These are phyloP conservation scores for Drosophila eugracilis DNA, from an alignment of 1,140 invertebrate species.

Conservation along the genomic window DNA sequence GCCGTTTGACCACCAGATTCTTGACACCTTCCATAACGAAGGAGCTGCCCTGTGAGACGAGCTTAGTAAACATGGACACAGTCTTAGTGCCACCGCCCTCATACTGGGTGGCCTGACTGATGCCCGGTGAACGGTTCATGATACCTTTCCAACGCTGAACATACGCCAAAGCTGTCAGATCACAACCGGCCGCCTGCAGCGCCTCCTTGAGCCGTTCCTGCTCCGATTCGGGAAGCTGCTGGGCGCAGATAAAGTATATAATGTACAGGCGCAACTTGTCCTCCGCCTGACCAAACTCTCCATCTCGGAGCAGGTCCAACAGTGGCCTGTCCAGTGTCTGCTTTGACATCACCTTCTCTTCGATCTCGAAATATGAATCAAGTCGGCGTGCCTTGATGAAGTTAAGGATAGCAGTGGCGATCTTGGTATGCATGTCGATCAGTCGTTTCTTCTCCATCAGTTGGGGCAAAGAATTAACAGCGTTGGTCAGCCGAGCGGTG, in stretches of 20 bases:
- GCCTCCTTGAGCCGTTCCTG: slow-evolving; percentile 92
- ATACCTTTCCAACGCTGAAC: slow-evolving; percentile 93
- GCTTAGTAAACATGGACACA: slow-evolving; percentile 98
- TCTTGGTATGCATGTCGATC: slow-evolving; percentile 99
- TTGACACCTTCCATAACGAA: slow-evolving; percentile 99
- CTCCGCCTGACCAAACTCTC: slow-evolving; percentile 93
- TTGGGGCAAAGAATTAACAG: slow-evolving; percentile 97
- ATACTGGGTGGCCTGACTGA: slow-evolving; percentile 88
- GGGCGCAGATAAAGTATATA: slow-evolving; percentile 95
- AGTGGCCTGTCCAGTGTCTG: slow-evolving; percentile 90
- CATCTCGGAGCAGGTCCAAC: slow-evolving; percentile 93
- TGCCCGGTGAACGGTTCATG: slow-evolving; percentile 70
- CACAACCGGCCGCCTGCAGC: slow-evolving; percentile 93
- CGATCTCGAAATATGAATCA: slow-evolving; percentile 98
- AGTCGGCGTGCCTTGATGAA: slow-evolving; percentile 93
- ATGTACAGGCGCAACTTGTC: slow-evolving; percentile 98
- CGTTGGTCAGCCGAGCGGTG: slow-evolving; percentile 96
- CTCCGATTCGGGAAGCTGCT: slow-evolving; percentile 92
- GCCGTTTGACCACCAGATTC: slow-evolving; percentile 98
- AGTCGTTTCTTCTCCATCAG: slow-evolving; percentile 98
- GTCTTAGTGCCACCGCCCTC: slow-evolving; percentile 98
- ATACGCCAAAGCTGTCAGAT: slow-evolving; percentile 92
- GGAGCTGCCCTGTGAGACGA: slow-evolving; percentile 98
- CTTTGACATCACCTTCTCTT: slow-evolving; percentile 98
- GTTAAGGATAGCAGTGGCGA: slow-evolving; percentile 97